phyloP scores from a whole-genome alignment of 2,797 vertebrate species.

The Arrhamphus sclerolepis region DNA sequence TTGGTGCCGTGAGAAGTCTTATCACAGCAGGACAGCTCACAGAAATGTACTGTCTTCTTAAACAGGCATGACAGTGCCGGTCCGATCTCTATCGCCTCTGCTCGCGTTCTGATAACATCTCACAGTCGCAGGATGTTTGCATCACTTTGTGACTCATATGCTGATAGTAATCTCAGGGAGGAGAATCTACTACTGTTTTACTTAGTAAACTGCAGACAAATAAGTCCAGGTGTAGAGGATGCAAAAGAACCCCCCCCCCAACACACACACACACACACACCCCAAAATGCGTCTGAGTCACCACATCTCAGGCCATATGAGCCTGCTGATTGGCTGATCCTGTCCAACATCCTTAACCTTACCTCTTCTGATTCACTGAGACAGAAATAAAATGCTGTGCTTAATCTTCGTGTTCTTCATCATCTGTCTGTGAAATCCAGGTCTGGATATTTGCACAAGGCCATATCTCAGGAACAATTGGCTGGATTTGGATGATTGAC shows the following conservation, averaged over 20 bases:
- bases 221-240: no score
- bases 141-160: constrained; percentile 41
- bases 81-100: constrained; percentile 46
- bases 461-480: no score
- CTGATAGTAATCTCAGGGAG: constrained; percentile 27
- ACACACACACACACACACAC: no score
- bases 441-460: no score
- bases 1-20: constrained; percentile 78
- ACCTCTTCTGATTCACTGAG: no score
- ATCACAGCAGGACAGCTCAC: constrained; percentile 71
- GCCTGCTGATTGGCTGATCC: background rate
- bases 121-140: constrained; percentile 25
- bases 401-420: no score
- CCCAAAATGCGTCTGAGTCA: no score
- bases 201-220: background rate
- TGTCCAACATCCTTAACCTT: no score
- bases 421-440: no score
- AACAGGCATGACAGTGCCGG: constrained; percentile 79
- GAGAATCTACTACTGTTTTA: background rate
- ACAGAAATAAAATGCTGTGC: no score
- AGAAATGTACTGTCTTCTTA: constrained; percentile 77
- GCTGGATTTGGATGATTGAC: no score
- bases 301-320: background rate
- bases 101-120: constrained; percentile 28
- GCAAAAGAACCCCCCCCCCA: no score